Evolutionary conservation across 2,797 vertebrate species (phyloP).

Genomic region (Tragopan temminckii): DNA sequence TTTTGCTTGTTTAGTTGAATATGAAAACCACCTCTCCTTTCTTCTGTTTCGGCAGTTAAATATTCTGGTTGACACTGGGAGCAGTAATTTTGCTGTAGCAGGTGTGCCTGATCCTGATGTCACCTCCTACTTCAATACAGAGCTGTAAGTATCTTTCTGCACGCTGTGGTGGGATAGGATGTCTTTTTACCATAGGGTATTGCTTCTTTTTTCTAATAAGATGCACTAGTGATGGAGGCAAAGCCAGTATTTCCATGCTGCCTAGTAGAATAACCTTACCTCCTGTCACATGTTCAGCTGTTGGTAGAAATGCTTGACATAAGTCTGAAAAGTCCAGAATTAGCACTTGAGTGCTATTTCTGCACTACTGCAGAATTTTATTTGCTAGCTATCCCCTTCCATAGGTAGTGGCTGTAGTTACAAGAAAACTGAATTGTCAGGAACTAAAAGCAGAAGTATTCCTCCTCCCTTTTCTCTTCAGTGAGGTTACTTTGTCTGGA

Average conservation of each 20-base stretch:
- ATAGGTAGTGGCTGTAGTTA: not conserved
- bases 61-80: slow-evolving; percentile 97
- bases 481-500: not conserved
- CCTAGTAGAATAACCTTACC: not conserved
- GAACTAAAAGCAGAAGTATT: not conserved
- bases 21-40: slow-evolving; percentile 37
- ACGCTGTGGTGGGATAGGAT: not conserved
- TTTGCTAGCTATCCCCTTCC: not conserved
- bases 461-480: not conserved
- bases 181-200: not conserved
- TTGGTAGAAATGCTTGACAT: not conserved
- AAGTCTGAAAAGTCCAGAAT: not conserved
- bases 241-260: not conserved
- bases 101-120: slow-evolving; percentile 88
- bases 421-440: not conserved
- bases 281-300: not conserved
- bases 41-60: slow-evolving; percentile 87
- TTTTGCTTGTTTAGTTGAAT: not conserved
- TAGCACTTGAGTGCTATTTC: not conserved
- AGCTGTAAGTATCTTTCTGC: slow-evolving; percentile 85
- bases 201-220: not conserved
- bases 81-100: slow-evolving; percentile 98
- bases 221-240: not conserved
- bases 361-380: not conserved
- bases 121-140: slow-evolving; percentile 86